phyloP scores from a whole-genome alignment of 2,888 invertebrate genomes.

The Trichopria drosophilae region DNA sequence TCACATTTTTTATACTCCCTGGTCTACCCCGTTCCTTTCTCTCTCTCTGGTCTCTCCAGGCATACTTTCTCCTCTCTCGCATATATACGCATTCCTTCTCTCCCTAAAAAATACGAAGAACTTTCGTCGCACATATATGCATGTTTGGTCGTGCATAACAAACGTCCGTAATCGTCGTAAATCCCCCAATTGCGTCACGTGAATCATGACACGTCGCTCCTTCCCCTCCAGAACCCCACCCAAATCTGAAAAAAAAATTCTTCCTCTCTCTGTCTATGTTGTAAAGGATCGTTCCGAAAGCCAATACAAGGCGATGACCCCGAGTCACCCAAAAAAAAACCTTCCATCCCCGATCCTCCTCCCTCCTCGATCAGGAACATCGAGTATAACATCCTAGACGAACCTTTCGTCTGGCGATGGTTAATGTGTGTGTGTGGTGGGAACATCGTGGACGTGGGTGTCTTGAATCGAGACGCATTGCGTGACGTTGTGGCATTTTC shows the following conservation, averaged over 20 bases:
- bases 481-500: no score
- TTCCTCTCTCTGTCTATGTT: no score
- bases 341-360: no score
- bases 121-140: not conserved
- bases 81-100: conserved; percentile 6
- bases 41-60: conserved; percentile 8
- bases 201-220: not conserved
- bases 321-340: no score
- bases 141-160: conserved; percentile 1
- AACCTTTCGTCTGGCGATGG: no score
- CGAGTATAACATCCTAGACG: no score
- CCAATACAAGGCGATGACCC: conserved; percentile 26
- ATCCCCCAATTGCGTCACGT: conserved; percentile 19
- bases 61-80: conserved; percentile 9
- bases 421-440: no score
- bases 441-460: no score
- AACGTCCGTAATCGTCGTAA: conserved; percentile 9
- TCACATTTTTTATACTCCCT: conserved; percentile 1
- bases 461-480: no score
- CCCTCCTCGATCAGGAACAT: conserved; percentile 22
- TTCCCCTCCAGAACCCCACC: conserved; percentile 14
- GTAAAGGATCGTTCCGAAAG: not conserved
- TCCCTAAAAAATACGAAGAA: no score
- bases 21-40: not conserved
- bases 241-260: no score